Evolutionary conservation across 37 sponge, comb jelly and placozoan species (phyloP).

Genomic region (Cladorhizidae sp.): DNA sequence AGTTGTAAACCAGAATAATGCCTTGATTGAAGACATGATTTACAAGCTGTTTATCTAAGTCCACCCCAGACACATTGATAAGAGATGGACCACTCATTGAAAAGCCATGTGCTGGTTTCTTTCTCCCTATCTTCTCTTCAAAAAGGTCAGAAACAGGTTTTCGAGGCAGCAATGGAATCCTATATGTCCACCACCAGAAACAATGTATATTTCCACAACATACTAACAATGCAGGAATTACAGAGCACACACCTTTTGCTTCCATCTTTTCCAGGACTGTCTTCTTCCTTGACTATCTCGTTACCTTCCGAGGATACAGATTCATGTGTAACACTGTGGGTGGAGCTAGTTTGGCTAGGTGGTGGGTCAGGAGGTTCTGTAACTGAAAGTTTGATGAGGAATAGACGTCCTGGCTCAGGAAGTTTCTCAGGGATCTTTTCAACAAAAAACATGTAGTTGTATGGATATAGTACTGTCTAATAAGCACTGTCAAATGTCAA

Average conservation of each 20-base stretch:
- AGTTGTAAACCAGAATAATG: slow-evolving; percentile 1
- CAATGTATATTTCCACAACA: background rate
- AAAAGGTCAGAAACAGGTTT: slow-evolving; percentile 14
- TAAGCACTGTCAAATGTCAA: background rate
- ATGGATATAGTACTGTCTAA: background rate
- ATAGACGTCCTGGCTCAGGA: slow-evolving; percentile 21
- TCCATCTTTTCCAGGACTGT: background rate
- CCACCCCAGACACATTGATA: slow-evolving; percentile 40
- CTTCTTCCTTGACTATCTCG: background rate
- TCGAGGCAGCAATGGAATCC: slow-evolving; percentile 33
- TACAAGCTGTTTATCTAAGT: slow-evolving; percentile 52
- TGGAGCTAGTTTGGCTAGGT: slow-evolving; percentile 25
- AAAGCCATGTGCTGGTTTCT: slow-evolving; percentile 10
- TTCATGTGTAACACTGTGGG: background rate
- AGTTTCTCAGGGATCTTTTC: slow-evolving; percentile 21
- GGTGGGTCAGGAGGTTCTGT: slow-evolving; percentile 29
- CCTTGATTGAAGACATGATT: slow-evolving; percentile 48
- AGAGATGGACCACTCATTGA: slow-evolving; percentile 5
- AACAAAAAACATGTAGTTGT: background rate
- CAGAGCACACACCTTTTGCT: slow-evolving; percentile 19
- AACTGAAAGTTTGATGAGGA: slow-evolving; percentile 39
- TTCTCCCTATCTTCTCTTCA: slow-evolving; percentile 31
- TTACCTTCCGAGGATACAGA: background rate
- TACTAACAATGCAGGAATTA: background rate
- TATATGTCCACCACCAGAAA: background rate